These are phyloP conservation scores for Drosophila subpulchrella DNA, from an alignment of 1,140 invertebrate species.

Conservation along the genomic window DNA sequence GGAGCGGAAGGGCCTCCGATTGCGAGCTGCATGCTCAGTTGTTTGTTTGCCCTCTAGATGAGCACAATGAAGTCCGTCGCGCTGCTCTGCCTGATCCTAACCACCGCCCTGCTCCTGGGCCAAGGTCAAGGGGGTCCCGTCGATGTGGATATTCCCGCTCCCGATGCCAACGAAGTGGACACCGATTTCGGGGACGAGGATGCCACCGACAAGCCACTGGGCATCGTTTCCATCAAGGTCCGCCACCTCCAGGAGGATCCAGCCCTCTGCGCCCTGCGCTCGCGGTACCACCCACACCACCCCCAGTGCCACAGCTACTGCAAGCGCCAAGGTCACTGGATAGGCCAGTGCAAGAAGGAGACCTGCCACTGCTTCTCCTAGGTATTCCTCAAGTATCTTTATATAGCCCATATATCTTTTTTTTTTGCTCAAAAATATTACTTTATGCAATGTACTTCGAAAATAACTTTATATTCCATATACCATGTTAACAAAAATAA, in stretches of 20 bases:
- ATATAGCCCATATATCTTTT: neutral
- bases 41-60: neutral
- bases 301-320: conserved; percentile 77
- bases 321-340: conserved; percentile 73
- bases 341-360: conserved; percentile 73
- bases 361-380: conserved; percentile 73
- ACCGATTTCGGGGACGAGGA: conserved; percentile 8
- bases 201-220: conserved; percentile 10
- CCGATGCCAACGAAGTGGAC: conserved; percentile 6
- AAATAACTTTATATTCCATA: too few relatives aligned
- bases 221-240: conserved; percentile 66
- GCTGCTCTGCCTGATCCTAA: conserved; percentile 9
- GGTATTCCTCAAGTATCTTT: neutral
- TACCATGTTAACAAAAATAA: too few relatives aligned
- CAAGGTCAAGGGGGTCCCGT: conserved; percentile 2
- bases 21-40: conserved; percentile 1
- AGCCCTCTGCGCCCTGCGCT: conserved; percentile 55
- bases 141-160: neutral
- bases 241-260: conserved; percentile 68
- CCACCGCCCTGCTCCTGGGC: neutral
- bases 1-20: neutral
- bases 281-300: conserved; percentile 68
- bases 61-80: conserved; percentile 6
- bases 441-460: too few relatives aligned
- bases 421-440: neutral